These are phyloP conservation scores for Falco punctatus DNA, from an alignment of 2,113 vertebrate species.

Conservation along the genomic window DNA sequence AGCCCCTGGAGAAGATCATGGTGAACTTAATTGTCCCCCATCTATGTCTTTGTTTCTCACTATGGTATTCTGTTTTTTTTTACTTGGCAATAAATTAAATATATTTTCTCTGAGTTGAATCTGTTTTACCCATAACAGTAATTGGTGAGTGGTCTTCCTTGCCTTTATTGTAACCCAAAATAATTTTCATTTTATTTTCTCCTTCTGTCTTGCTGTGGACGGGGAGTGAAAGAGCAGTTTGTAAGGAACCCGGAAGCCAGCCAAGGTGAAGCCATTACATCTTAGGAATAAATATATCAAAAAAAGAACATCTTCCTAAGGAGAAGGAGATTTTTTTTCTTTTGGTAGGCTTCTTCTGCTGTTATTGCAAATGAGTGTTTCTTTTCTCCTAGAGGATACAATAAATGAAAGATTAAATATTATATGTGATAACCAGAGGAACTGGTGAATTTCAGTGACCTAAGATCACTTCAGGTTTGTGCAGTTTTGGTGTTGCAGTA, in stretches of 20 bases:
- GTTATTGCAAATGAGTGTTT: background rate
- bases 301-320: background rate
- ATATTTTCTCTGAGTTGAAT: background rate
- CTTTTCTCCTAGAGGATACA: background rate
- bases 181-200: background rate
- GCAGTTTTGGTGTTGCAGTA: background rate
- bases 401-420: background rate
- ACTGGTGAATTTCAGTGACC: background rate
- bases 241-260: background rate
- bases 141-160: background rate
- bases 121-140: background rate
- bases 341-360: background rate
- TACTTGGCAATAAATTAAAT: background rate
- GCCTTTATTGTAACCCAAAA: background rate
- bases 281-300: background rate
- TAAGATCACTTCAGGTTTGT: background rate
- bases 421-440: background rate
- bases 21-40: accelerated
- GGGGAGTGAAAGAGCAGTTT: background rate
- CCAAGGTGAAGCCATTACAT: background rate
- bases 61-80: background rate
- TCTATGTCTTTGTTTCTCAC: background rate
- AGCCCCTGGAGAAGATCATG: background rate
- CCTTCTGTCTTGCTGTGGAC: background rate
- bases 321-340: background rate